Percentiles rank a stretch among this genome's conserved stretches.
Conservation (phyloP, 1,140 invertebrate genomes). For the Lysiphlebus fabarum region DNA sequence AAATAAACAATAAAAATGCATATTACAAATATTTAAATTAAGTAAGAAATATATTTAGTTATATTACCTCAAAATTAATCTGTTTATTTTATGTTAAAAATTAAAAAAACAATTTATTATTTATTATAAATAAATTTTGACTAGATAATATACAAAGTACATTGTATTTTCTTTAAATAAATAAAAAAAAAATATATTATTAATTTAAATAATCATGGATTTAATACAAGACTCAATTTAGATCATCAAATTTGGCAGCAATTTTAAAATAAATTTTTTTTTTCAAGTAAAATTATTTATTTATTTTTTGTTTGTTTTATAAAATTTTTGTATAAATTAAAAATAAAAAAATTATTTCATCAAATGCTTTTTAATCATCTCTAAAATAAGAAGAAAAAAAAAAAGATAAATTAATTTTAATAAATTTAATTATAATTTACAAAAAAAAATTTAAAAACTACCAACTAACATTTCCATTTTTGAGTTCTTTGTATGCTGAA, state of each 20-base stretch:
- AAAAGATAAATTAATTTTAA: background rate
- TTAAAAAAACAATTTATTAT: background rate
- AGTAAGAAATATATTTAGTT: background rate
- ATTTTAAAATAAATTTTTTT: too few relatives aligned
- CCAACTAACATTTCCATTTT: conserved; percentile 39
- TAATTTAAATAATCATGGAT: too few relatives aligned
- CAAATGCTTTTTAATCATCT: too few relatives aligned
- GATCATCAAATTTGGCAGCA: too few relatives aligned
- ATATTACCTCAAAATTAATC: background rate
- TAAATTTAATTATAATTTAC: background rate
- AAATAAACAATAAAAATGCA: background rate
- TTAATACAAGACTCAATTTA: too few relatives aligned
- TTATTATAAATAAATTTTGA: background rate
- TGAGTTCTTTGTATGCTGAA: conserved; percentile 43
- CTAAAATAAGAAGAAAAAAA: too few relatives aligned
- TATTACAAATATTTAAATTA: background rate
- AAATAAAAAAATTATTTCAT: too few relatives aligned
- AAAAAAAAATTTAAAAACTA: conserved; percentile 15
- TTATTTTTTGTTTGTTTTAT: too few relatives aligned
- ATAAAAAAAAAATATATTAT: too few relatives aligned
- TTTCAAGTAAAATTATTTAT: too few relatives aligned
- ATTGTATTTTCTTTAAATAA: background rate
- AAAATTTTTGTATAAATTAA: too few relatives aligned
- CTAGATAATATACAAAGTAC: background rate
- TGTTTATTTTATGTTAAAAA: background rate